phyloP scores from a whole-genome alignment of 2,888 invertebrate species.

The Lathronympha strigana region DNA sequence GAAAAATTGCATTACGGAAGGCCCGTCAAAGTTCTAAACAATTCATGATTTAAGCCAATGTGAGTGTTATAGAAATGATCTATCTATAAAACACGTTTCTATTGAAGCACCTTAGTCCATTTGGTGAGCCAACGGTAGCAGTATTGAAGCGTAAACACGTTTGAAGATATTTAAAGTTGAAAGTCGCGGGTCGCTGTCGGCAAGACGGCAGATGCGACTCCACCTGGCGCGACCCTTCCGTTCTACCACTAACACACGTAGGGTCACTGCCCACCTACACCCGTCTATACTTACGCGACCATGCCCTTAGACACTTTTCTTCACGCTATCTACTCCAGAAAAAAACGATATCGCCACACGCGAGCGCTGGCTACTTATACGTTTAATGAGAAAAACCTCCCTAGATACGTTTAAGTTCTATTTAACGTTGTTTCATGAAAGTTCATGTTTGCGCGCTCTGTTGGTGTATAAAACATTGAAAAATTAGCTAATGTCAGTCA shows the following conservation, averaged over 20 bases:
- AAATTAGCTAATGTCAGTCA: constrained; percentile 24
- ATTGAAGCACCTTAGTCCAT: constrained; percentile 26
- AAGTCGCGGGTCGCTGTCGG: constrained; percentile 61
- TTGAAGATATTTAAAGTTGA: constrained; percentile 54
- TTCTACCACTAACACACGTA: constrained; percentile 56
- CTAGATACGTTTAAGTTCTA: constrained; percentile 40
- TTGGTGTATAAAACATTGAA: constrained; percentile 24
- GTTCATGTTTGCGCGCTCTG: constrained; percentile 48
- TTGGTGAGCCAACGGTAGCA: constrained; percentile 59
- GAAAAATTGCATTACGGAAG: constrained; percentile 52
- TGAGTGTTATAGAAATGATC: constrained; percentile 4
- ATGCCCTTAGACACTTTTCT: constrained; percentile 62
- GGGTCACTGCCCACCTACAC: constrained; percentile 82
- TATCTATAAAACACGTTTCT: constrained; percentile 30
- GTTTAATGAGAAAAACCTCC: constrained; percentile 68
- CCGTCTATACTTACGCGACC: constrained; percentile 57
- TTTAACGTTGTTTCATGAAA: too few relatives aligned
- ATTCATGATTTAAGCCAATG: constrained; percentile 16
- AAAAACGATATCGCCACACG: constrained; percentile 74
- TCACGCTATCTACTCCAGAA: constrained; percentile 59
- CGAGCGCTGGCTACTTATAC: constrained; percentile 63
- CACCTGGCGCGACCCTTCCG: constrained; percentile 83
- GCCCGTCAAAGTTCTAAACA: constrained; percentile 2
- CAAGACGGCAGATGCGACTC: constrained; percentile 80
- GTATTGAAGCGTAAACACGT: constrained; percentile 69